A percentile compares a stretch with the other conserved stretches of the same genome.
Evolutionary conservation across 2,797 vertebrate genomes (phyloP).

Genomic region (Leptoclinus maculatus): DNA sequence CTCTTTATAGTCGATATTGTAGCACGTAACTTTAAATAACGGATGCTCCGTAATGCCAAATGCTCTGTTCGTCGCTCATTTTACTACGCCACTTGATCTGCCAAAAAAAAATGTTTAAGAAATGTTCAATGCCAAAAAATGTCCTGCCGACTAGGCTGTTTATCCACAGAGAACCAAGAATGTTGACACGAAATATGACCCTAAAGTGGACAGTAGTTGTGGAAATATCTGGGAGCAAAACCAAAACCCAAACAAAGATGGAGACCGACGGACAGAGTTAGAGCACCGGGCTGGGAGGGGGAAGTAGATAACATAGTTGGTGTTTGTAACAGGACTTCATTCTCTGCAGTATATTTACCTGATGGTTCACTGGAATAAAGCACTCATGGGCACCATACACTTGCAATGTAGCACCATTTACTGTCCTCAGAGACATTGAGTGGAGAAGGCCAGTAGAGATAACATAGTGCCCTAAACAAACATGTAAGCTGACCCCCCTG

Average conservation of each 20-base stretch:
- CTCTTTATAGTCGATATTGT: too few relatives aligned
- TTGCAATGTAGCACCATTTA: background rate
- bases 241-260: background rate
- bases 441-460: background rate
- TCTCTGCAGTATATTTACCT: background rate
- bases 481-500: background rate
- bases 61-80: too few relatives aligned
- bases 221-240: background rate
- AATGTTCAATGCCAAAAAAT: background rate
- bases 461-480: background rate
- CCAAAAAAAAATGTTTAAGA: background rate
- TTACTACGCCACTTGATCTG: too few relatives aligned
- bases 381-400: constrained; percentile 10
- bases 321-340: background rate
- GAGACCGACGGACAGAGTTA: background rate
- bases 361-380: constrained; percentile 25
- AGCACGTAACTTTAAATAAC: too few relatives aligned
- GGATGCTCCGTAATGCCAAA: too few relatives aligned
- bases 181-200: background rate
- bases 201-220: background rate
- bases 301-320: background rate
- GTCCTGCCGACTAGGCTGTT: background rate
- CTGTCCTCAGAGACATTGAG: constrained; percentile 2
- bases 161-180: constrained; percentile 1
- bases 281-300: background rate